These are phyloP conservation scores for Dendrocincla tyrannina DNA, from an alignment of 2,797 vertebrate species.

Conservation along the genomic window DNA sequence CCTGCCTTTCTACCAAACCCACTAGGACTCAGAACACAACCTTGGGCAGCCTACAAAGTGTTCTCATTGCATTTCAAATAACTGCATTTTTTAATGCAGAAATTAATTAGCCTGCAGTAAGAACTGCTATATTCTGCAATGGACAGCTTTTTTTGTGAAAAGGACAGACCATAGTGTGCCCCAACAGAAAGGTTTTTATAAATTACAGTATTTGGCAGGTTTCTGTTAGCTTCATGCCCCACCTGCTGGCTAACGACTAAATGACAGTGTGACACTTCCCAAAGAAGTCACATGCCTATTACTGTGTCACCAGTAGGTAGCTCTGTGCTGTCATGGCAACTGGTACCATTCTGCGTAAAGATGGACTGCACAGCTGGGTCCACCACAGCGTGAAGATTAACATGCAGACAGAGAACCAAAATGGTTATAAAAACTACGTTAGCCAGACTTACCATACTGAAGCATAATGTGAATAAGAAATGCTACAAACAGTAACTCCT, in stretches of 20 bases:
- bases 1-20: background rate
- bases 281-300: background rate
- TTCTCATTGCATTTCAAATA: background rate
- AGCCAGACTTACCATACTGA: background rate
- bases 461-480: background rate
- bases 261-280: background rate
- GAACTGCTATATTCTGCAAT: fast-evolving
- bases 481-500: background rate
- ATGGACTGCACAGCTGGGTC: constrained; percentile 25
- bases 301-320: background rate
- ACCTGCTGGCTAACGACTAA: constrained; percentile 61
- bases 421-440: background rate
- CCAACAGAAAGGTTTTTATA: background rate
- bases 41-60: background rate
- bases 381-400: background rate
- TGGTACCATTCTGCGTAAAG: background rate
- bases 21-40: fast-evolving
- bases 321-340: constrained; percentile 42
- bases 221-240: constrained; percentile 68
- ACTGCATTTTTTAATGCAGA: background rate
- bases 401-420: background rate
- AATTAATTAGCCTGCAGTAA: background rate
- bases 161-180: background rate
- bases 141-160: background rate
- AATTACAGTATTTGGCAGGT: background rate